Evolutionary conservation across 2,888 invertebrate genomes (phyloP), one percentile per base, ranked within the genome.

Genomic region (Phragmatobia fuliginosa): DNA sequence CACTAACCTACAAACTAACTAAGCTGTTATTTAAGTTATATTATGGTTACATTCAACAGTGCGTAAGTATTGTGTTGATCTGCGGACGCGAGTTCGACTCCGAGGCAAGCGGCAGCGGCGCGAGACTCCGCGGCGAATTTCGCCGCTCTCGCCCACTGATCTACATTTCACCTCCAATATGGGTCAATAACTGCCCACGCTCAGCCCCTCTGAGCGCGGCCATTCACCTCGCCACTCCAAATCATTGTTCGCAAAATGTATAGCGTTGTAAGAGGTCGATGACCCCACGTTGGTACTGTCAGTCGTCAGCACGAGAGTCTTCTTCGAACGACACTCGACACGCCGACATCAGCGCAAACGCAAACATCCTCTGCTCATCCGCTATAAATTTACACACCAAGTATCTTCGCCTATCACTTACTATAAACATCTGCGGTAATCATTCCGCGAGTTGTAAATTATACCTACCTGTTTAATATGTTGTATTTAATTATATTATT

Each of bases 101-200:
- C 73, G 70, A 68, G 69, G 76, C 67, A 72, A 67, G 65, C 78
- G 79, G 65, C 74, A 65, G 74, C 81, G 74, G 76, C 76, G 79
- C 80, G 72, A 72, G 88, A 87, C 89, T 92, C 90, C 86, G 89
- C 91, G 83, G 92, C 91, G 86, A 94, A 94, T 89, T 94, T 94
- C 93, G 94, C 94, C 93, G 93, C 94, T 93, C 92, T 95, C 95
- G 95, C 95, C 95, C 95, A 95, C 95, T 95, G 95, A 95, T 95
- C 95, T 95, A 95, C 95, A 95, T 95, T 95, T 94, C 92, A 94
- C 94, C 91, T 90, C 90, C 89, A 94, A 95, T 94, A 95, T 95
- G 93, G 95, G 95, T 94, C 95, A 94, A 94, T 95, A 94, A 94
- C 95, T 95, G 94, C 94, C 94, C 93, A 94, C 94, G 94, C 94